These are phyloP conservation scores for Piaya cayana DNA, from an alignment of 2,113 vertebrate species.

Conservation along the genomic window DNA sequence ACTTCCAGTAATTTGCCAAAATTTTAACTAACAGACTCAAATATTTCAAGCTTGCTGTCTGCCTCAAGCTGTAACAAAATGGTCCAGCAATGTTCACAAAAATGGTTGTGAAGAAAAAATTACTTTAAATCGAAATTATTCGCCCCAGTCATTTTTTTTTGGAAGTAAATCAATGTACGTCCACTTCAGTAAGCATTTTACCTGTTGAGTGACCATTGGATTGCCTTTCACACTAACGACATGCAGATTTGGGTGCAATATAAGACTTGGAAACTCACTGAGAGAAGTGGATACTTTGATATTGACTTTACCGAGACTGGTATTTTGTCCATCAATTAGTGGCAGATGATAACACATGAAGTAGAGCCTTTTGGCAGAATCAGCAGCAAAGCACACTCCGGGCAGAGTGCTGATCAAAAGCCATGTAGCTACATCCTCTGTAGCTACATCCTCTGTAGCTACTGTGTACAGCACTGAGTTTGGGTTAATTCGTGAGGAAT, in stretches of 20 bases:
- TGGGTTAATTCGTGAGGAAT: neutral
- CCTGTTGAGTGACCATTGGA: neutral
- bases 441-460: neutral
- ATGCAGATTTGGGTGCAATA: neutral
- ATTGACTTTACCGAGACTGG: neutral
- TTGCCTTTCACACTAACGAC: neutral
- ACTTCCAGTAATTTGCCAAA: slow-evolving; percentile 37
- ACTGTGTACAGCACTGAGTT: rapidly evolving
- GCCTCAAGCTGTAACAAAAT: neutral
- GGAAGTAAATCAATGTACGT: neutral
- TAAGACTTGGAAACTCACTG: neutral
- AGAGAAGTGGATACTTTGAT: neutral
- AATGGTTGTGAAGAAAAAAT: neutral
- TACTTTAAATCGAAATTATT: neutral
- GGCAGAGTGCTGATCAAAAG: neutral
- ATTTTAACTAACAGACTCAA: slow-evolving; percentile 39
- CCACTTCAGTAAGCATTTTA: neutral
- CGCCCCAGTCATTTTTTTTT: neutral
- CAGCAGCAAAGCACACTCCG: neutral
- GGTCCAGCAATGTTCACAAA: neutral
- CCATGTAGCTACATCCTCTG: neutral
- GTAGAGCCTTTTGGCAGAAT: neutral
- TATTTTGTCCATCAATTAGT: slow-evolving; percentile 11
- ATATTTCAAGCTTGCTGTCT: slow-evolving; percentile 35
- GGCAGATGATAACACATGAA: neutral